A percentile compares a stretch with the other conserved stretches of the same genome.
Conservation (phyloP, 2,888 invertebrate genomes). For the Drosophila villosipedis region DNA sequence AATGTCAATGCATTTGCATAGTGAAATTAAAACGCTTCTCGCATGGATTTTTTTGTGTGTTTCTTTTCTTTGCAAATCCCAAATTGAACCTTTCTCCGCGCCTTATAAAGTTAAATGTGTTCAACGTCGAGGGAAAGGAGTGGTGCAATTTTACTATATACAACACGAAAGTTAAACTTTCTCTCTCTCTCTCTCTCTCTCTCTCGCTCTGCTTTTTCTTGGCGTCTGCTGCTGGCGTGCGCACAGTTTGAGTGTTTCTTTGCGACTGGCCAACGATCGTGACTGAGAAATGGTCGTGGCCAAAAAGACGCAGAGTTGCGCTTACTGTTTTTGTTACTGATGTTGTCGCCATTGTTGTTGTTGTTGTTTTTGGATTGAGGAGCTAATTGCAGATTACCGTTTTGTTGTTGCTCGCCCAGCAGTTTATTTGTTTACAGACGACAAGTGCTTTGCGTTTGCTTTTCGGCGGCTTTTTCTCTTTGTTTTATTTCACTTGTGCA, state of each 20-base stretch:
- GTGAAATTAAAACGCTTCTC: constrained; percentile 49
- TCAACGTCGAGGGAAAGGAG: not conserved
- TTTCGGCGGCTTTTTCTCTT: constrained; percentile 15
- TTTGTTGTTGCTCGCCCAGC: constrained; percentile 3
- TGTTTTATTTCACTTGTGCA: constrained; percentile 12
- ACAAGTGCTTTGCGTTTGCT: constrained; percentile 25
- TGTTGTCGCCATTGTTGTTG: constrained; percentile 6
- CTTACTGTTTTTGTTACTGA: constrained; percentile 11
- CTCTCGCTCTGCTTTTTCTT: constrained; percentile 17
- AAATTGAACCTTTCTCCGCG: constrained; percentile 69
- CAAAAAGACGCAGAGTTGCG: constrained; percentile 36
- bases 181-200: not conserved
- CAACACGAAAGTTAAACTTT: constrained; percentile 69
- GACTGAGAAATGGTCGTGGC: constrained; percentile 52
- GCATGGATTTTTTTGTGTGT: not conserved
- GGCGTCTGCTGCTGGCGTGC: constrained; percentile 44
- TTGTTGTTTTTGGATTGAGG: constrained; percentile 31
- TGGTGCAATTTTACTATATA: constrained; percentile 43
- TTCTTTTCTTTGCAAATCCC: constrained; percentile 23
- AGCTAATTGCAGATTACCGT: constrained; percentile 61
- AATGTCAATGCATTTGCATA: constrained; percentile 63
- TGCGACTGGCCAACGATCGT: constrained; percentile 64
- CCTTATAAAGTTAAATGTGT: constrained; percentile 6
- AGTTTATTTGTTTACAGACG: constrained; percentile 59
- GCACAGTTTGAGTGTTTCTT: constrained; percentile 72